Evolutionary conservation across 1,140 invertebrate species (phyloP), one percentile per base, ranked within the genome.

Genomic region (Drosophila lini): DNA sequence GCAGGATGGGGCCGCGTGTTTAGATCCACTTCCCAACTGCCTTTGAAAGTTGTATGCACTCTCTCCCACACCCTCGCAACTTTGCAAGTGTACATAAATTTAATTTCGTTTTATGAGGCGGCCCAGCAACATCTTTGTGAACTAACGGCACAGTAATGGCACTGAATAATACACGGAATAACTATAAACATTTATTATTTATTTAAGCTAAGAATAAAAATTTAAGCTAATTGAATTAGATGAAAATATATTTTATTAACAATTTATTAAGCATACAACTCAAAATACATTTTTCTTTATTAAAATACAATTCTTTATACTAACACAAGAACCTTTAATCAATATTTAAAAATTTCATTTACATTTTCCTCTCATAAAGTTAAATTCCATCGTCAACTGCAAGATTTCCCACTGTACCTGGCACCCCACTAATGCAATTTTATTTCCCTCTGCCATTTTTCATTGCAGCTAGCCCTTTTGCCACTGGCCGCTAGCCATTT

Each of bases 61-160:
- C 68, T 57, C 67, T 13, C 41, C n/a, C 50, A 13, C 62, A 50
- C 65, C 15, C 53, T 25, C 15, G 40, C 50, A 84, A 89, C 83
- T 88, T 89, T 83, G 83, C 81, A 83, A 89, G 80, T 78, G 74
- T 81, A 89, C 84, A 89, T 89, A 89, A 89, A 89, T 89, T 89
- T 89, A 75, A 89, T 89, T 84, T 89, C 69, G 69, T 89, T 89
- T 89, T 88, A 88, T 88, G 83, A 88, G 83, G 73, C 73, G 59
- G 67, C 67, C 71, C 76, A 64, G 65, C 59, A 74, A 68, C 68
- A 89, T 88, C 73, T 83, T 88, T 89, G 63, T 59, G 67, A 79
- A 78, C 70, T 80, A 44, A 42, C 58, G 8, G 48, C 41, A 70
- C 65, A 47, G 41, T 34, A 76, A 47, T 45, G 48, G 38, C 52